These are phyloP conservation scores for Thymelicus acteon DNA, from an alignment of 2,888 invertebrate genomes.

Conservation along the genomic window DNA sequence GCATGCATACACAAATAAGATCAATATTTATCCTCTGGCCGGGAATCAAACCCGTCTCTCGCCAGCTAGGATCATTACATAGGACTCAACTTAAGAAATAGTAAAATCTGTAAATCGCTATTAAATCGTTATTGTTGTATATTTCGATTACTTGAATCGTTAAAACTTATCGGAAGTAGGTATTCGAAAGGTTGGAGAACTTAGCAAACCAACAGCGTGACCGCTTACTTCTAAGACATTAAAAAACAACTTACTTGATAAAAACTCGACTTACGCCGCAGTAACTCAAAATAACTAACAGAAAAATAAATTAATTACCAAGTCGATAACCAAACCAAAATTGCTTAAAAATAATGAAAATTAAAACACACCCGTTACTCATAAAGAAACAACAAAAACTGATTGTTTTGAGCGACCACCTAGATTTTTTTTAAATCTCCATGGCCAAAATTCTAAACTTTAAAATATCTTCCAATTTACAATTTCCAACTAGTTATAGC, in stretches of 20 bases:
- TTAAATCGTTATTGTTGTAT: too few relatives aligned
- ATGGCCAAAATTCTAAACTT: slow-evolving; percentile 44
- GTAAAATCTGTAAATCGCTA: too few relatives aligned
- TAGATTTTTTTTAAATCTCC: slow-evolving; percentile 63
- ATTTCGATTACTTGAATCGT: too few relatives aligned
- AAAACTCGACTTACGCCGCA: background rate
- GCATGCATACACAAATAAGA: too few relatives aligned
- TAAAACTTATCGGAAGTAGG: too few relatives aligned
- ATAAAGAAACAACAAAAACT: slow-evolving; percentile 78
- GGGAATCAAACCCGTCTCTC: too few relatives aligned
- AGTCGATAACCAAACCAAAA: slow-evolving; percentile 32
- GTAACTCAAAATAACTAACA: slow-evolving; percentile 1
- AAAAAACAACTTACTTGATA: slow-evolving; percentile 10
- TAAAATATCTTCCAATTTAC: background rate
- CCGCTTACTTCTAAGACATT: background rate
- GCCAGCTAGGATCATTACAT: too few relatives aligned
- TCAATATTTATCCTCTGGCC: too few relatives aligned
- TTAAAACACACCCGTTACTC: slow-evolving; percentile 48
- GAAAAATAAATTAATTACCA: background rate
- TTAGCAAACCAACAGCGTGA: background rate
- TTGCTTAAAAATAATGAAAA: slow-evolving; percentile 42
- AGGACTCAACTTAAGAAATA: too few relatives aligned
- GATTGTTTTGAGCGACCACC: slow-evolving; percentile 54
- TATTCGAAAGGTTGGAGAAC: background rate
- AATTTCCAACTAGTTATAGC: too few relatives aligned